Percentiles rank a stretch among this genome's conserved stretches.
These are phyloP conservation scores for Hylyphantes graminicola DNA, from an alignment of 1,140 invertebrate species.

Conservation along the genomic window DNA sequence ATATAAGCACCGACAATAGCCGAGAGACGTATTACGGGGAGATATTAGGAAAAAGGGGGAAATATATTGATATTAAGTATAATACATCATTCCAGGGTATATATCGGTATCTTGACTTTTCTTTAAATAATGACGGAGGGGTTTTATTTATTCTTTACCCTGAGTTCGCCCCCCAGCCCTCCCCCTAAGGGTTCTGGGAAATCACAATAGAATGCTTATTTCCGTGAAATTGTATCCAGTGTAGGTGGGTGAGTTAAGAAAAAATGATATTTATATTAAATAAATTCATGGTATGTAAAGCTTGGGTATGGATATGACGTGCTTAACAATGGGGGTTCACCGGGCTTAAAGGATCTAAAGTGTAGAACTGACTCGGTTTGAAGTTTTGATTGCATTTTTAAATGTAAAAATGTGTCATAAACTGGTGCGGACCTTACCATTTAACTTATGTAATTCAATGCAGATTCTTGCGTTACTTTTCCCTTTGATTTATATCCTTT, in stretches of 20 bases:
- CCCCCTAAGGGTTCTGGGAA: not conserved
- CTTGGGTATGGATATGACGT: not conserved
- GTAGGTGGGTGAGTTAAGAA: not conserved
- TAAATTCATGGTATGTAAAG: not conserved
- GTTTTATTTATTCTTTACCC: constrained; percentile 8
- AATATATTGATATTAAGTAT: constrained; percentile 47
- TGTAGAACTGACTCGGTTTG: not conserved
- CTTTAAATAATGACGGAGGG: constrained; percentile 38
- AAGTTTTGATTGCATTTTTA: not conserved
- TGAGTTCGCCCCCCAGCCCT: not conserved
- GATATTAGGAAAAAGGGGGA: constrained; percentile 35
- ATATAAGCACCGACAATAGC: too few species aligned
- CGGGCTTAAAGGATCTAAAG: not conserved
- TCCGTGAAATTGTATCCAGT: not conserved
- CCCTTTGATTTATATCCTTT: too few species aligned
- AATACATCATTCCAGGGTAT: constrained; percentile 43
- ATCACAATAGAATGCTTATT: constrained; percentile 43
- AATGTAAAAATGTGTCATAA: not conserved
- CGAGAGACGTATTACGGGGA: constrained; percentile 26
- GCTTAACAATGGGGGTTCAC: not conserved
- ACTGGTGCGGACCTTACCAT: too few species aligned
- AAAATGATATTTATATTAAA: not conserved
- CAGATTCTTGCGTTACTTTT: too few species aligned
- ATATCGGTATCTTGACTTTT: constrained; percentile 41
- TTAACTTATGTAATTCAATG: too few species aligned